A percentile compares a stretch with the other conserved stretches of the same genome.
Conservation (phyloP, 64 coral and sea anemone genomes). For the Platygyra sinensis region DNA sequence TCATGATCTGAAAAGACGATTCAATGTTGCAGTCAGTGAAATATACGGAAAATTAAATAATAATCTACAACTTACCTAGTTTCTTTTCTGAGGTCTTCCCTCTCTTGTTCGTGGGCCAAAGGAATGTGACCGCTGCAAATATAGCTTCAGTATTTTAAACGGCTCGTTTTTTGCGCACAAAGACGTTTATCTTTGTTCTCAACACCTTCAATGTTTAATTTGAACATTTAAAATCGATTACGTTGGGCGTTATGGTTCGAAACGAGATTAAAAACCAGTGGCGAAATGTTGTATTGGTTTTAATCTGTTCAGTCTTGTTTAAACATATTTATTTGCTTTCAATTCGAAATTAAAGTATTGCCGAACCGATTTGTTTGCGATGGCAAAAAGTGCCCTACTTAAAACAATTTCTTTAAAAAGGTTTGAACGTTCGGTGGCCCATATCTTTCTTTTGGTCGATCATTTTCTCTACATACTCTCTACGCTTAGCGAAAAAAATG, state of each 20-base stretch:
- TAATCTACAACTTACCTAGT: neutral
- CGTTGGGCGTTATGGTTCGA: neutral
- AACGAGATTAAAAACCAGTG: slow-evolving; percentile 15
- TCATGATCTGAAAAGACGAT: too few species aligned
- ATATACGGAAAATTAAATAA: too few species aligned
- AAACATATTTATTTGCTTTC: slow-evolving; percentile 38
- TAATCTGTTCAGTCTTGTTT: neutral
- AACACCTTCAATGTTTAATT: neutral
- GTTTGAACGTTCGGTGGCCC: too few species aligned
- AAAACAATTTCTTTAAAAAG: neutral
- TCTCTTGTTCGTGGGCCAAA: neutral
- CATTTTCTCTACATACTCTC: too few species aligned
- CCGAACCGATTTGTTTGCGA: neutral
- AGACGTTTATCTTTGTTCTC: neutral
- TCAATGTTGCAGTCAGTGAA: too few species aligned
- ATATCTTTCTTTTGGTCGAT: too few species aligned
- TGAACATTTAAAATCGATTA: slow-evolving; percentile 23
- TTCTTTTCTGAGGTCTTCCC: neutral
- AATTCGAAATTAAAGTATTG: neutral
- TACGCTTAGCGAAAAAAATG: too few species aligned
- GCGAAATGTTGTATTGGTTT: neutral
- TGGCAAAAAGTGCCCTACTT: neutral
- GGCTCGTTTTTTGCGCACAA: neutral
- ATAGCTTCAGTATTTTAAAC: neutral
- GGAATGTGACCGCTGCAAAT: neutral